Evolutionary conservation across 2,888 invertebrate species (phyloP), one percentile per base, ranked within the genome.

Genomic region (Uloborus plumipes): DNA sequence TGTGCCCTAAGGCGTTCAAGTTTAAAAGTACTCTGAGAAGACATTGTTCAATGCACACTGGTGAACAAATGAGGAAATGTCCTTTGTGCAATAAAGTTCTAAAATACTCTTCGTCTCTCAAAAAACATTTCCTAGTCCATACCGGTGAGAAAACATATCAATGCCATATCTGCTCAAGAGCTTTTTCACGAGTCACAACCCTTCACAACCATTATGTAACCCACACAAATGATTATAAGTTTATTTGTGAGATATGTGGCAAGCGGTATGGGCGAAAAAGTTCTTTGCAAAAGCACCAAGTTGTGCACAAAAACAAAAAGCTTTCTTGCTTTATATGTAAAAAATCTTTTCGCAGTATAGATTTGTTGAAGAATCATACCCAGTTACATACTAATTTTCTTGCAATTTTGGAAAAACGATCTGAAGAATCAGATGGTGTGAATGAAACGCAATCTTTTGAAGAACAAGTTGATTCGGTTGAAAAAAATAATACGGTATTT

Each of bases 1-100:
- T 62, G 3, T 62, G 62, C 14, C 31, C 62, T 6, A 62, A 62
- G 22, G 26, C 31, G 16, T 62, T 62, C n/a, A 62, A 62, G n/a
- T n/a, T 39, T 62, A n/a, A 16, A 6, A 14, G 15, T n/a, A 39
- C 62, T 1, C 62, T 62, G 6, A 26, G 39, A n/a, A 62, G 39
- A 13, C 62, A 62, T 15, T 62, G 62, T 62, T 62, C 39, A 26
- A 62, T 26, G 62, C 62, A 62, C 15, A 62, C 62, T 62, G 62
- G 31, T n/a, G 62, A 62, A 62, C 26, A 39, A 15, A 16, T n/a
- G 16, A 39, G 39, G 18, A 26, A 62, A n/a, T 62, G 62, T 31
- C 15, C 15, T 31, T 9, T 62, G 1, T 62, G 62, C n/a, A 31
- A 62, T n/a, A 62, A 62, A 31, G 22, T 39, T n/a, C 39, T 62